Evolutionary conservation across 2,888 invertebrate species (phyloP), one percentile per base, ranked within the genome.

Genomic region (Napeogenes inachia): DNA sequence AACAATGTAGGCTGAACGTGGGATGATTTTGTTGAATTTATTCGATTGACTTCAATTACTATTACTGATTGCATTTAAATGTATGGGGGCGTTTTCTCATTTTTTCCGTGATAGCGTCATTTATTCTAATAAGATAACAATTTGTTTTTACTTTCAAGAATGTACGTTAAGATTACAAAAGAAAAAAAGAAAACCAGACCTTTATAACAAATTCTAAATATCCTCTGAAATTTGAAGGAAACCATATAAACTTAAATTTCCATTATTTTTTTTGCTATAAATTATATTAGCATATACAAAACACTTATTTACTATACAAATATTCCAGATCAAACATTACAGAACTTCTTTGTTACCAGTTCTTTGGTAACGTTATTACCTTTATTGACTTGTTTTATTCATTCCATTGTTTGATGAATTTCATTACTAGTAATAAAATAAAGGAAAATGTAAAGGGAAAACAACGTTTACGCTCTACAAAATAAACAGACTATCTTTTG

Each of bases 1-100:
- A 59, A 60, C 59, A 30, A 60, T 61, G 66, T 66, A 55, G 66
- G 64, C 38, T 59, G 45, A 46, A n/a, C 56, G 66, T 66, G 64
- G 66, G 66, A 38, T 50, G 50, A 50, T 50, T 50, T 30, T 50
- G 62, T 35, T 54, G 60, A 63, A 60, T 60, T 30, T 63, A 59
- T 50, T 66, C 66, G 59, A 60, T 64, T 59, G 66, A 64, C 64
- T 57, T 64, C 62, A 64, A 64, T 66, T 62, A 66, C 60, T 38
- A 45, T 63, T 60, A 60, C 47, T 60, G 66, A 64, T 64, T 66
- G 63, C 60, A 58, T 57, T 59, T 56, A 47, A 54, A 64, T 62
- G 59, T 56, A 64, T 62, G 60, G 64, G 60, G 64, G 66, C 54
- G 47, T 54, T 21, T 54, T 53, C 57, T 57, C 54, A 46, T 61